A percentile compares a stretch with the other conserved stretches of the same genome.
These are phyloP conservation scores for Pseudanteris insignis DNA, from an alignment of 2,888 invertebrate species.

Conservation along the genomic window DNA sequence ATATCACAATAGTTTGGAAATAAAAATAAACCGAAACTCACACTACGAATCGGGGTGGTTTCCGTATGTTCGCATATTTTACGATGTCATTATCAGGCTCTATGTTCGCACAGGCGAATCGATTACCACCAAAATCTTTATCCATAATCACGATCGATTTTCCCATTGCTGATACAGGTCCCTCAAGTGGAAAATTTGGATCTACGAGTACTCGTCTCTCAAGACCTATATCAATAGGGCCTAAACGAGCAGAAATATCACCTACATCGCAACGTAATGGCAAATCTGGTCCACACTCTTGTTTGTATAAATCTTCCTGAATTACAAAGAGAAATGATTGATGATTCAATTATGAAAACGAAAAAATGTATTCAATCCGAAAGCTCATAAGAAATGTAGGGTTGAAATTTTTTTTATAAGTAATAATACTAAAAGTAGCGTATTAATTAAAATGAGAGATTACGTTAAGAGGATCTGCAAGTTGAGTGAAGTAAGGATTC, in stretches of 20 bases:
- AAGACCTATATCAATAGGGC: slow-evolving; percentile 83
- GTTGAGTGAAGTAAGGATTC: slow-evolving; percentile 91
- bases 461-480: slow-evolving; percentile 89
- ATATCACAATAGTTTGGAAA: neutral
- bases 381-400: no score
- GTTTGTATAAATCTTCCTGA: slow-evolving; percentile 82
- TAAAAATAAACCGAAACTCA: slow-evolving; percentile 67
- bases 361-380: no score
- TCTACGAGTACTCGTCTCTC: slow-evolving; percentile 83
- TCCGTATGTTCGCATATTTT: slow-evolving; percentile 86
- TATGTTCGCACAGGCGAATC: slow-evolving; percentile 91
- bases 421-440: neutral
- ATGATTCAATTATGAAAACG: no score
- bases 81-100: slow-evolving; percentile 90
- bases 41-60: slow-evolving; percentile 88
- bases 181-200: slow-evolving; percentile 87
- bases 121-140: slow-evolving; percentile 75
- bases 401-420: neutral
- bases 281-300: slow-evolving; percentile 88
- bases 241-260: slow-evolving; percentile 85
- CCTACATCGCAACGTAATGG: slow-evolving; percentile 92
- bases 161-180: slow-evolving; percentile 80
- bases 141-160: slow-evolving; percentile 86
- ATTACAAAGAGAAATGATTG: slow-evolving; percentile 28
- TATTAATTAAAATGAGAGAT: slow-evolving; percentile 53